phyloP scores from a whole-genome alignment of 2,888 invertebrate genomes.

The Saturnia pavonia region DNA sequence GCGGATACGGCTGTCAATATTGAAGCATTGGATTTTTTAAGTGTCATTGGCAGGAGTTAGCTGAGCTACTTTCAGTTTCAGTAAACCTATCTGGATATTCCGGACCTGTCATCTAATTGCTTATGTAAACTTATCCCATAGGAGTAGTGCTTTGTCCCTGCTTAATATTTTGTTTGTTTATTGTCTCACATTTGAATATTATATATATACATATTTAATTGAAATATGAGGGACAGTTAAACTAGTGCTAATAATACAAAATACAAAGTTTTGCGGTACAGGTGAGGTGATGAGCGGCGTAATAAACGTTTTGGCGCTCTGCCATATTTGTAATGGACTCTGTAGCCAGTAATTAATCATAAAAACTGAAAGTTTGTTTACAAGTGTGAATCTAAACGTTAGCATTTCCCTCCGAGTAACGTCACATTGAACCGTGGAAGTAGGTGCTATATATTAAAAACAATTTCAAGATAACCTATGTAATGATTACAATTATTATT shows the following conservation, averaged over 20 bases:
- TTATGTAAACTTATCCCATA: too few relatives aligned
- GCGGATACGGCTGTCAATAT: too few relatives aligned
- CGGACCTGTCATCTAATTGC: too few relatives aligned
- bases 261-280: conserved; percentile 25
- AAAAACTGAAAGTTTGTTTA: conserved; percentile 30
- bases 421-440: conserved; percentile 6
- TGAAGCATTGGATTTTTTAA: too few relatives aligned
- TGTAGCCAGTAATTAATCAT: conserved; percentile 41
- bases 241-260: neutral
- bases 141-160: too few relatives aligned
- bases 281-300: conserved; percentile 29
- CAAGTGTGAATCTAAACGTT: conserved; percentile 9
- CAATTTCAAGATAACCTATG: neutral
- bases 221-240: neutral
- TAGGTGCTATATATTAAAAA: neutral
- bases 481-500: neutral
- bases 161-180: too few relatives aligned
- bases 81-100: too few relatives aligned
- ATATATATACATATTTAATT: too few relatives aligned
- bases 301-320: conserved; percentile 37
- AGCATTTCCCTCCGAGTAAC: conserved; percentile 5
- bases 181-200: too few relatives aligned
- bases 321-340: conserved; percentile 38
- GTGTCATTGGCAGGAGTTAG: too few relatives aligned
- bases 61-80: too few relatives aligned